Base-by-base conservation (phyloP, 2,888 invertebrate species). In the Gastracanthus pulcherrimus region DNA sequence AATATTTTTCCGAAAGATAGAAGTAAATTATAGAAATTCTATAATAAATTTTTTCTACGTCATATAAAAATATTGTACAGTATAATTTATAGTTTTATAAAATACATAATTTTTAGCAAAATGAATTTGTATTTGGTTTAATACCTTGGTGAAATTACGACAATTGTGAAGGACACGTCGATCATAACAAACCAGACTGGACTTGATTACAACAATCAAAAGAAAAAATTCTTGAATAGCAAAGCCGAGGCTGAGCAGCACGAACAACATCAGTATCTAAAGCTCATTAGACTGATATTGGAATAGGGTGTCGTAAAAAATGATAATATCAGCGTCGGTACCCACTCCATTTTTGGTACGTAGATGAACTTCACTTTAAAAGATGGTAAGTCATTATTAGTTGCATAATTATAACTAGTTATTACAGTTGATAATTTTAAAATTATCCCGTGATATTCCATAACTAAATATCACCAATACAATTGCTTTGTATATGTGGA, bases 271-370 rank as follows among this genome's bases (percentile, higher is more conserved):
- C 95, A 96, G 87, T 97, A 97, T 91, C 92, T 97, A 82, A 92
- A 95, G 83, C 93, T 95, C 70, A 93, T 97, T 26, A 87, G 92
- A 29, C 91, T 92, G 70, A 95, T 97, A 48, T 91, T 97, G 1
- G 89, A 92, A 0, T 90, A 90, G 64, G 96, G 96, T 36, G 80
- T 82, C 19, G 93, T 93, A 85, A 95, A 95, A 83, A 91, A 92
- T 3, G 99, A 99, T 91, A 94, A 99, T 41, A 99, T 99, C 11
- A 96, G 96, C 0, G 96, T 97, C 0, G 98, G 99, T 4, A 98
- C 98, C 19, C 90, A 95, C n/a, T 97, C 98, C 0, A 93, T 97
- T 83, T 99, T 99, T 92, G 99, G 99, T 48, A 95, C 96, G 34
- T 98, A 98, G 93, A 96, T 96, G 94, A 94, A 98, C 76, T 99